A percentile compares a stretch with the other conserved stretches of the same genome.
Conservation (phyloP, 2,797 vertebrate genomes). For the Scolopax rusticola region DNA sequence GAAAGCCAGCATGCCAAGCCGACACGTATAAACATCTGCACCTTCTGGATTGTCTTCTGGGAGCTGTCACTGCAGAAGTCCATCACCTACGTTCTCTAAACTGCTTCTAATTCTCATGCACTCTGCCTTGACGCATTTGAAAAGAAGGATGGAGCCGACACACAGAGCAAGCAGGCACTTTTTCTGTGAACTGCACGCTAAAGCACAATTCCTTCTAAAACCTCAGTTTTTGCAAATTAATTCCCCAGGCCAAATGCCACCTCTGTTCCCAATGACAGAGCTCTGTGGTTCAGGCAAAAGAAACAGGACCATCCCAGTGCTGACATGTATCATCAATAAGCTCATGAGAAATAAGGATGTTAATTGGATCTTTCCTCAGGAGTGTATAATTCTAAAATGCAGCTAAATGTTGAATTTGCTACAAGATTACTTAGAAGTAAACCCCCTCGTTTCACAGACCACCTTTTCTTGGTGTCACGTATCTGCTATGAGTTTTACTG, state of each 20-base stretch:
- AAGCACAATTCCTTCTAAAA: background rate
- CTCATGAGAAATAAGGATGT: background rate
- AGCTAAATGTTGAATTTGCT: background rate
- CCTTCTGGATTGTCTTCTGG: background rate
- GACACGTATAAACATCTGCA: background rate
- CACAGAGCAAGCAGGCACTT: background rate
- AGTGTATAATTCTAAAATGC: background rate
- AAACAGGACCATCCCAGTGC: accelerated
- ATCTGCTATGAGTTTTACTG: background rate
- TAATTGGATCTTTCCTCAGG: background rate
- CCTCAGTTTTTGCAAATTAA: background rate
- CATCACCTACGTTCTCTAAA: accelerated
- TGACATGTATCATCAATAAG: background rate
- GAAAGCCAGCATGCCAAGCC: background rate
- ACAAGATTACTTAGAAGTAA: background rate
- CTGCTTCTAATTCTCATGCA: accelerated
- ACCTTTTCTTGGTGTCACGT: no score
- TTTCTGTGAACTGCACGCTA: accelerated
- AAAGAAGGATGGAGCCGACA: background rate
- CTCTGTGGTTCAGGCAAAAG: background rate
- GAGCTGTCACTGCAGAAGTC: background rate
- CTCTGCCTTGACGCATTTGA: no score
- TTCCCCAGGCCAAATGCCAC: background rate
- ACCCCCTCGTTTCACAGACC: background rate
- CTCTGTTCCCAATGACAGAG: accelerated